Evolutionary conservation across 2,797 vertebrate genomes (phyloP).

Genomic region (Leuciscus waleckii): DNA sequence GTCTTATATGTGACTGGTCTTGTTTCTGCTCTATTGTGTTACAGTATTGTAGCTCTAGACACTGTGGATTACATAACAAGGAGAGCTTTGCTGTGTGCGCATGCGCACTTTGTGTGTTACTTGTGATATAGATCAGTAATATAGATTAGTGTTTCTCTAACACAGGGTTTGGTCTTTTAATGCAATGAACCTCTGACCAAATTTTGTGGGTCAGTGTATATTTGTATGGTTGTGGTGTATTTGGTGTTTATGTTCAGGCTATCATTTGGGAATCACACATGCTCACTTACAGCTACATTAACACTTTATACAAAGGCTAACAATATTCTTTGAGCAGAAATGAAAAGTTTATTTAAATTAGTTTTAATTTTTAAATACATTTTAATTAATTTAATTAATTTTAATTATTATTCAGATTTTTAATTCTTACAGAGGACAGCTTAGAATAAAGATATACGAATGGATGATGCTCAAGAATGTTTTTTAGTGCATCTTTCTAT

Average conservation of each 20-base stretch:
- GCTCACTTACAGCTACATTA: not conserved
- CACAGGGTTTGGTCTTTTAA: not conserved
- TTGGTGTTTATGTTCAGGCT: not conserved
- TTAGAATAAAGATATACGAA: not conserved
- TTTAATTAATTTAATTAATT: not conserved
- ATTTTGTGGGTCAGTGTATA: not conserved
- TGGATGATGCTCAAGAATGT: not conserved
- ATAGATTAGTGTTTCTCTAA: not conserved
- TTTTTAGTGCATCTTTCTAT: not conserved
- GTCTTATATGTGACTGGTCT: not conserved
- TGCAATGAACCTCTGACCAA: not conserved
- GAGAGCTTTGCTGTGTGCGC: not conserved
- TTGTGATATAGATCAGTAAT: not conserved
- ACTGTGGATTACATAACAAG: not conserved
- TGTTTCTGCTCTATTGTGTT: slow-evolving; percentile 4
- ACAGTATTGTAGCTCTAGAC: slow-evolving; percentile 2
- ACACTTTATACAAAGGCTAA: not conserved
- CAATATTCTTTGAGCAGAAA: not conserved
- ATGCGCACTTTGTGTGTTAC: too few species aligned
- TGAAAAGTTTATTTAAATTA: not conserved
- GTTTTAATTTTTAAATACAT: not conserved
- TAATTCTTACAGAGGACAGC: not conserved
- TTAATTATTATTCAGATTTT: not conserved
- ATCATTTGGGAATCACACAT: not conserved
- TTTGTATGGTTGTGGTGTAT: not conserved